Base-by-base conservation (phyloP, 2,113 vertebrate species). In the Oplegnathus fasciatus region DNA sequence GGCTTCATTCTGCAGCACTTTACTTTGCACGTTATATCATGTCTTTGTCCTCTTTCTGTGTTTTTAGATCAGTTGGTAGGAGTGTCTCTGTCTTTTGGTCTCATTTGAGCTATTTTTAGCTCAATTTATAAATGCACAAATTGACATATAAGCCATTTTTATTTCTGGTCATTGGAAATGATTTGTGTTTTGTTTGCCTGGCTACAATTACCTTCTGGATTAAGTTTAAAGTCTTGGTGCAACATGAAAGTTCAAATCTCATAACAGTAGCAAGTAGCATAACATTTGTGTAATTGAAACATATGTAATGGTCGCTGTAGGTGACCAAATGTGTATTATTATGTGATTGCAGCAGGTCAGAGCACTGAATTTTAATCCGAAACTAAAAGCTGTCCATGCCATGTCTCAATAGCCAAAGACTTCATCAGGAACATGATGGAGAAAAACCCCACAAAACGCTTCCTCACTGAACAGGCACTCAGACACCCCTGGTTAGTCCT, bases 341-440 rank as follows among this genome's bases (percentile, higher is more conserved):
- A 37, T 65, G 15, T 65, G 17, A 4, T 44, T 40, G 28, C 54
- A 67, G 67, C 32, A 58, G 54, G 20, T 78, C n/a, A 67, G 2
- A n/a, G 48, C 34, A 18, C 7, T 73, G 10, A 69, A 48, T 42
- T 40, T 0, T 82, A 20, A 75, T 44, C 30, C 34, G 24, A 40
- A 26, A 9, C 22, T 78, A 52, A 69, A 37, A 24, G 26, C 32
- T 78, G 26, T 78, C 32, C 9, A 9, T 81, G 1, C 65, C 46
- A 15, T 88, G n/a, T 89, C 40, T 89, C 77, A 58, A 86, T 93
- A 99, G 98, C 98, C 73, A 99, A 98, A 92, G 97, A 98, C 76
- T 99, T 99, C 79, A 97, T 98, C 91, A 94, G 93, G 26, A 97
- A 97, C 20, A 82, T 99, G 65, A 95, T 99, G 94, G 96, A 98